These are phyloP conservation scores for Malacoraja senta DNA, from an alignment of 2,797 vertebrate species.

Conservation along the genomic window DNA sequence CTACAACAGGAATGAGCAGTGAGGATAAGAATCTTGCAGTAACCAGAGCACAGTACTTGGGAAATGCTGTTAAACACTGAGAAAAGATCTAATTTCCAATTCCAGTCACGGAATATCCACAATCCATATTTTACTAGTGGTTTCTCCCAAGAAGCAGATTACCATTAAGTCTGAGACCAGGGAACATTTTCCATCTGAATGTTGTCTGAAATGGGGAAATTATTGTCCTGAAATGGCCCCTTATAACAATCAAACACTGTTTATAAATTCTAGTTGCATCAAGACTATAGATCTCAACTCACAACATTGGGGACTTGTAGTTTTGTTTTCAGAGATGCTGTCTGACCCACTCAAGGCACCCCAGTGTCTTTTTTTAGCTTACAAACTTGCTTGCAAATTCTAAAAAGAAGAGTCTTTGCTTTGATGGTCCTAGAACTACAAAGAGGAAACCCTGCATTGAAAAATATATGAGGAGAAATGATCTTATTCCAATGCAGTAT, in stretches of 20 bases:
- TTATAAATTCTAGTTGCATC: background rate
- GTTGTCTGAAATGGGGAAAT: slow-evolving; percentile 9
- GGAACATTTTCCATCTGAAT: slow-evolving; percentile 10
- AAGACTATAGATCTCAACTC: too few relatives aligned
- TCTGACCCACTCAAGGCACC: too few relatives aligned
- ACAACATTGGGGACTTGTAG: too few relatives aligned
- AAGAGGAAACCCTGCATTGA: slow-evolving; percentile 11
- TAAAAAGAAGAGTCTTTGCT: background rate
- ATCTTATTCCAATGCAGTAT: background rate
- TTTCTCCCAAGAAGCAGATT: slow-evolving; percentile 23
- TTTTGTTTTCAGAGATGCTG: too few relatives aligned
- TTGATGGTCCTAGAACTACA: background rate
- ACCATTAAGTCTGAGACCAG: background rate
- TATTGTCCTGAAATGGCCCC: slow-evolving; percentile 6
- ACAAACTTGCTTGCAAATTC: background rate
- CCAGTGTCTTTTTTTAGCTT: background rate
- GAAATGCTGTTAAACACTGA: background rate
- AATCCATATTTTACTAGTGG: background rate
- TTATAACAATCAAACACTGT: background rate
- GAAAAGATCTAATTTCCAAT: slow-evolving; percentile 3
- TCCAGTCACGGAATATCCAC: slow-evolving; percentile 12
- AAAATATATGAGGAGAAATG: slow-evolving; percentile 27
- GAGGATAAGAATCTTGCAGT: slow-evolving; percentile 23
- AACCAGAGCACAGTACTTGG: background rate
- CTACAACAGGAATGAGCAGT: background rate